Evolutionary conservation across 1,140 invertebrate species (phyloP).

Genomic region (silkworm (Bombyx mori)): ASM3026992v2 NC_085114.1:3278501-3279000

Average conservation of each 20-base stretch:
- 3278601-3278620: no score
- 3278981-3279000: slow-evolving; percentile 19
- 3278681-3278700: slow-evolving; percentile 29
- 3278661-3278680: slow-evolving; percentile 53
- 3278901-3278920: slow-evolving; percentile 14
- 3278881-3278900: slow-evolving; percentile 26
- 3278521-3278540: no score
- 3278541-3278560: no score
- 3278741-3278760: slow-evolving; percentile 24
- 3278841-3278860: slow-evolving; percentile 24
- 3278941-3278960: slow-evolving; percentile 36
- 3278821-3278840: slow-evolving; percentile 47
- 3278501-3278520: no score
- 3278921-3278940: slow-evolving; percentile 16
- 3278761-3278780: slow-evolving; percentile 41
- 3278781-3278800: slow-evolving; percentile 37
- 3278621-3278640: slow-evolving; percentile 7
- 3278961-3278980: slow-evolving; percentile 11
- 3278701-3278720: slow-evolving; percentile 32
- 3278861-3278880: slow-evolving; percentile 3
- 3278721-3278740: slow-evolving; percentile 36
- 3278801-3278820: slow-evolving; percentile 27
- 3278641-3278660: slow-evolving; percentile 23
- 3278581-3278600: no score
- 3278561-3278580: no score